Evolutionary conservation across 2,113 vertebrate species (phyloP).

Genomic region (Crocuta crocuta): DNA sequence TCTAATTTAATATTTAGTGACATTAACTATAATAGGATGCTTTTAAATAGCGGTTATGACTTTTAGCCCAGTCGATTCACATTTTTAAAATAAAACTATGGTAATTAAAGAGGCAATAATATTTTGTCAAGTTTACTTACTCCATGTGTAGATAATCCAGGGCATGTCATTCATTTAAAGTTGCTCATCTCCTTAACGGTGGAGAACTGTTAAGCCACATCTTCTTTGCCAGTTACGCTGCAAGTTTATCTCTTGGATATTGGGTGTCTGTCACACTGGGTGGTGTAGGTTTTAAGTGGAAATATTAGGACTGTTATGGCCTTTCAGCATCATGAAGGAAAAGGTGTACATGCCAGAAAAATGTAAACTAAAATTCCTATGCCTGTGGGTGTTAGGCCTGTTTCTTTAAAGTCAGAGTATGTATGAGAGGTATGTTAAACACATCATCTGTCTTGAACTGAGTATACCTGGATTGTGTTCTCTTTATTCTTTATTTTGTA

Average conservation of each 20-base stretch:
- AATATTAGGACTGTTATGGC: conserved; percentile 48
- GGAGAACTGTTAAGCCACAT: background rate
- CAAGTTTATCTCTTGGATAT: background rate
- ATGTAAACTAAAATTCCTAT: conserved; percentile 37
- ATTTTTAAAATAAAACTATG: conserved; percentile 52
- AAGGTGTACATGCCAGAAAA: conserved; percentile 41
- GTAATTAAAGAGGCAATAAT: conserved; percentile 21
- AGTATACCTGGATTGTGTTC: background rate
- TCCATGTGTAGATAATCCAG: background rate
- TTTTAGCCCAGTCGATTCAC: conserved; percentile 1
- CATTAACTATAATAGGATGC: background rate
- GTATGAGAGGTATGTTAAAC: background rate
- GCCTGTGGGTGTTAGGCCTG: background rate
- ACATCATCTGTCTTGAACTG: background rate
- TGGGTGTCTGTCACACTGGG: background rate
- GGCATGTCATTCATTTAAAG: background rate
- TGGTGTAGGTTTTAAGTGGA: conserved; percentile 35
- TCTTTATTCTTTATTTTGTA: background rate
- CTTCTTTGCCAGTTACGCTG: background rate
- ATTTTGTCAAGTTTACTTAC: conserved; percentile 38
- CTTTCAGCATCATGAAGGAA: conserved; percentile 45
- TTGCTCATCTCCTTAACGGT: background rate
- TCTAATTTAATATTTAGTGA: conserved; percentile 43
- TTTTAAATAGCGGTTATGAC: background rate
- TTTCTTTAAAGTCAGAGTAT: background rate